Conservation (phyloP, 2,113 vertebrate species). For the Phalacrocorax brasilianus region DNA sequence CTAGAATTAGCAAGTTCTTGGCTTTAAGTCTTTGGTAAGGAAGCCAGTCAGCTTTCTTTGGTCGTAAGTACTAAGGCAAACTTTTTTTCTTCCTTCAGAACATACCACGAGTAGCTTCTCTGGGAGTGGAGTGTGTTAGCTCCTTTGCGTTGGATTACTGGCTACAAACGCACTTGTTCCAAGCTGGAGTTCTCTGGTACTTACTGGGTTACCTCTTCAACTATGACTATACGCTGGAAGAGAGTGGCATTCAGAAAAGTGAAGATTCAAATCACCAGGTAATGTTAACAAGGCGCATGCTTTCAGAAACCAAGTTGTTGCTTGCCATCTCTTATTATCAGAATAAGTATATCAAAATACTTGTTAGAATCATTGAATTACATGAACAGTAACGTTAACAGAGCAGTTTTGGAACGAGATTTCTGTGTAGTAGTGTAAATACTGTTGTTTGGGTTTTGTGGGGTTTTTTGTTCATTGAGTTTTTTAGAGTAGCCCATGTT, state of each 20-base stretch:
- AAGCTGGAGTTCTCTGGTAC: slow-evolving; percentile 95
- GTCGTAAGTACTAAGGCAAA: not conserved
- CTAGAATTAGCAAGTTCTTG: not conserved
- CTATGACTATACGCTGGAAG: slow-evolving; percentile 96
- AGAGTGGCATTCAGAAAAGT: slow-evolving; percentile 94
- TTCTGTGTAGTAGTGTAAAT: not conserved
- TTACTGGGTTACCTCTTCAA: slow-evolving; percentile 92
- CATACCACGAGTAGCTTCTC: slow-evolving; percentile 86
- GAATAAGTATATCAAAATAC: not conserved
- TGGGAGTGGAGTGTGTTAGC: slow-evolving; percentile 92
- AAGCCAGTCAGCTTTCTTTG: not conserved
- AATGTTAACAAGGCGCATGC: not conserved
- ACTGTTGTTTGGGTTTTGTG: not conserved
- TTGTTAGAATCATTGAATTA: not conserved
- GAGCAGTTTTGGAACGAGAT: not conserved
- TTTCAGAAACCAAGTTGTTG: not conserved
- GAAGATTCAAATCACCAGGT: slow-evolving; percentile 97
- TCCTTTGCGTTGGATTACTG: slow-evolving; percentile 97
- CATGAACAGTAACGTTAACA: not conserved
- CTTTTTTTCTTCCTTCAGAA: slow-evolving; percentile 62
- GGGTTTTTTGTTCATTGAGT: no score
- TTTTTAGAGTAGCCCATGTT: not conserved
- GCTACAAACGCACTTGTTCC: slow-evolving; percentile 94
- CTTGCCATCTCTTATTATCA: not conserved
- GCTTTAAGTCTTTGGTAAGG: not conserved